A percentile compares a stretch with the other conserved stretches of the same genome.
Conservation (phyloP, 2,888 invertebrate genomes). For the Archaeoteleia sp. region DNA sequence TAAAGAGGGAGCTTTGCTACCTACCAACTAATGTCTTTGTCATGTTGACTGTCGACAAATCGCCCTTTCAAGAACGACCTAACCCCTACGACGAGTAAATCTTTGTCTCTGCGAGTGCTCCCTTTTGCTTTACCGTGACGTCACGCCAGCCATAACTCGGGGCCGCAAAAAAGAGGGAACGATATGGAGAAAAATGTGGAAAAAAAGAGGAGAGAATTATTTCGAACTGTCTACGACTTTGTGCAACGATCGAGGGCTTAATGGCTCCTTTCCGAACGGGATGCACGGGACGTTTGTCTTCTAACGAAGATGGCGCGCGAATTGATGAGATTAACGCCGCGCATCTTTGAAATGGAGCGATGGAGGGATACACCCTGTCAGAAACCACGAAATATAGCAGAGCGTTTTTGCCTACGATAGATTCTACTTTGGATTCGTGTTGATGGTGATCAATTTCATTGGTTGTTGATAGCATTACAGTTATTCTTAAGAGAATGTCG, state of each 20-base stretch:
- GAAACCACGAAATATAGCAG: too few species aligned
- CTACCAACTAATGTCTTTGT: conserved; percentile 71
- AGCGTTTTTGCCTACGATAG: too few species aligned
- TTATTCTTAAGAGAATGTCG: too few species aligned
- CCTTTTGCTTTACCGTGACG: conserved; percentile 1
- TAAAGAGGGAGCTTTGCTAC: conserved; percentile 39
- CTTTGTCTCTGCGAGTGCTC: conserved; percentile 45
- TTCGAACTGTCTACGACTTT: background rate
- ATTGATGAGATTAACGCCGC: conserved; percentile 49
- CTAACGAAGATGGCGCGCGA: conserved; percentile 17
- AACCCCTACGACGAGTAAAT: conserved; percentile 52
- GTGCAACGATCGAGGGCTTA: conserved; percentile 37
- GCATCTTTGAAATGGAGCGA: conserved; percentile 6
- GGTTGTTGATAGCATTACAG: too few species aligned
- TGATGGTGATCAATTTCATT: too few species aligned
- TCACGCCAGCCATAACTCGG: conserved; percentile 1
- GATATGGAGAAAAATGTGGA: background rate
- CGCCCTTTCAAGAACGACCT: conserved; percentile 61
- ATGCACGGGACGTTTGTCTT: conserved; percentile 43
- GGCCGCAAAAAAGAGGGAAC: conserved; percentile 1
- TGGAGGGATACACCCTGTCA: too few species aligned
- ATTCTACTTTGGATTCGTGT: too few species aligned
- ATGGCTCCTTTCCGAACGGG: conserved; percentile 44
- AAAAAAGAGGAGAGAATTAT: conserved; percentile 9
- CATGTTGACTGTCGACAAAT: conserved; percentile 73